Conservation (phyloP, 1,140 invertebrate species). For the Parapsyche elsis region DNA sequence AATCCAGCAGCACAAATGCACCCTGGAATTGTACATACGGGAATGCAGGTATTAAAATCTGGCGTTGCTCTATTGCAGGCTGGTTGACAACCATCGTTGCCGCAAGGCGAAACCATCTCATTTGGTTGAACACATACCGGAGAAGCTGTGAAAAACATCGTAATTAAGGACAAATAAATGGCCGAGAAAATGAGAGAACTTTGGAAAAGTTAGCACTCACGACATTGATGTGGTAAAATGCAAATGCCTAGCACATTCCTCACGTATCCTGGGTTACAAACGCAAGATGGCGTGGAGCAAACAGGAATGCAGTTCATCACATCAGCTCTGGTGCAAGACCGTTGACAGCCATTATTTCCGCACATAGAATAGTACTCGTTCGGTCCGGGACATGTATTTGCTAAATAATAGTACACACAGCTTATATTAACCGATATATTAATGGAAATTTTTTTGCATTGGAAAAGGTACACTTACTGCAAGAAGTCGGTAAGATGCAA, state of each 20-base stretch:
- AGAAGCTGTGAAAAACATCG: not conserved
- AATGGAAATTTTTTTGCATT: not conserved
- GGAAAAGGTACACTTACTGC: not conserved
- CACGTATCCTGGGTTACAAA: not conserved
- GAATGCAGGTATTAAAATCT: not conserved
- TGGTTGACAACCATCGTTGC: constrained; percentile 2
- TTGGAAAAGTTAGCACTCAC: not conserved
- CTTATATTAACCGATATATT: not conserved
- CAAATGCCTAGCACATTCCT: not conserved
- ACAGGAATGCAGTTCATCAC: not conserved
- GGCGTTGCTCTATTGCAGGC: not conserved
- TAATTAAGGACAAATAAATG: not conserved
- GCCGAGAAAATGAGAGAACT: not conserved
- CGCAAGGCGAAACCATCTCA: not conserved
- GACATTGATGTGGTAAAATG: not conserved
- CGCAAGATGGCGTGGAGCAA: not conserved
- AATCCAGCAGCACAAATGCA: constrained; percentile 58
- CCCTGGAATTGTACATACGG: constrained; percentile 44
- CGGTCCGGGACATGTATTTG: not conserved
- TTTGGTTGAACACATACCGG: not conserved
- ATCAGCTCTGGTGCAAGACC: not conserved
- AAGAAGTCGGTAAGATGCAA: not conserved
- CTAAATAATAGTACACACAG: not conserved
- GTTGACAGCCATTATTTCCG: constrained; percentile 9
- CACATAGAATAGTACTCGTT: not conserved